Base-by-base conservation (phyloP, 1,140 invertebrate genomes). In the Leucophenga varia region DNA sequence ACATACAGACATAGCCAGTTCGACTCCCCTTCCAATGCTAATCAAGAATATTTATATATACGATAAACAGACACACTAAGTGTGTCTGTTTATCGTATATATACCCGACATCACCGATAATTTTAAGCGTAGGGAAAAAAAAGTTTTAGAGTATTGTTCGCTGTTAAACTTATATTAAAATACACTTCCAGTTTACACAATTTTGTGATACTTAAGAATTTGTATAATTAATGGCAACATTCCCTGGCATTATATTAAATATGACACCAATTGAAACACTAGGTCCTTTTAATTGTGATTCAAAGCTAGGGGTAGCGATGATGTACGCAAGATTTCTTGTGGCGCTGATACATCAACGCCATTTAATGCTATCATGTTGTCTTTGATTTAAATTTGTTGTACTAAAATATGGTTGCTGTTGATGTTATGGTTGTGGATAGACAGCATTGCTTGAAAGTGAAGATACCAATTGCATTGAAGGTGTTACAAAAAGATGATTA, bases 251-350 rank as follows among this genome's bases (percentile, higher is more conserved):
- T 17, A 17, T 9, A 5, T 37, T 14, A n/a, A 17, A 2, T 37
- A 17, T n/a, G 3, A 14, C 18, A 9, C 35, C 9, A 18, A 37
- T 3, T 3, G 35, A 16, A 16, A 9, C 4, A 41, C 22, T 28
- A n/a, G 22, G n/a, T 5, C 18, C n/a, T 21, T 28, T 41, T 41
- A 28, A 36, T 49, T 75, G 74, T 7, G 82, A 83, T 14, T 79
- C 79, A 43, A 83, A 81, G 3, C 82, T 81, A 0, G 82, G 43
- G 82, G 84, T 43, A 82, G 81, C 41, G 82, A 84, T 0, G 81
- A 83, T 0, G 81, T 81, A 9, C 82, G 73, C 1, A 82, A 84
- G 0, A 82, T 14, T 52, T 54, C 12, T 36, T 17, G 9, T 44
- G 32, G 41, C 43, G 1, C 45, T 58, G 40, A 25, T 43, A 0